Conservation (phyloP, 2,888 invertebrate species). For the Anticlea derivata region DNA sequence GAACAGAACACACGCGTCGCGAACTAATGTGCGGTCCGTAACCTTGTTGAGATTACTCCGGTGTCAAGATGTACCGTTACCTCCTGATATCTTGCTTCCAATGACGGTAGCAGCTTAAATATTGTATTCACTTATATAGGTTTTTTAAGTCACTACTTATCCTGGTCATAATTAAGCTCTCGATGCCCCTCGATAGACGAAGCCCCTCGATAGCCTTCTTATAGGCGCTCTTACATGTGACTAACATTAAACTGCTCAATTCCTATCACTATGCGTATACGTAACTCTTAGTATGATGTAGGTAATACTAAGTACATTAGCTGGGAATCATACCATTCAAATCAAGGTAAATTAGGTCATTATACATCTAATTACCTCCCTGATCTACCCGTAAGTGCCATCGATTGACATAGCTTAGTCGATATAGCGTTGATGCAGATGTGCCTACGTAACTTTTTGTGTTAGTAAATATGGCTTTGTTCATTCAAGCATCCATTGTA, state of each 20-base stretch:
- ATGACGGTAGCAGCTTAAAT: background rate
- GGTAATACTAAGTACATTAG: background rate
- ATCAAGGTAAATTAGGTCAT: constrained; percentile 1
- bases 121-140: no score
- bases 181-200: no score
- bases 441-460: background rate
- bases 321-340: background rate
- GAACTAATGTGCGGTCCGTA: constrained; percentile 65
- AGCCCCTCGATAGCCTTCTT: no score
- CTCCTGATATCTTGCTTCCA: constrained; percentile 18
- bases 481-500: background rate
- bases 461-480: constrained; percentile 2
- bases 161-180: no score
- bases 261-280: no score
- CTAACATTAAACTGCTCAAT: no score
- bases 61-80: constrained; percentile 42
- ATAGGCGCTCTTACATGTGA: no score
- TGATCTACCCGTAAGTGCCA: background rate
- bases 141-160: no score
- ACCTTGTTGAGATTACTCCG: constrained; percentile 64
- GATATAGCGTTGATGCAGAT: background rate
- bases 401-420: background rate
- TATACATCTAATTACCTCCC: constrained; percentile 1
- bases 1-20: constrained; percentile 56
- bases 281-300: background rate